Evolutionary conservation across 1,140 invertebrate genomes (phyloP).

Genomic region (Globodera rostochiensis): DNA sequence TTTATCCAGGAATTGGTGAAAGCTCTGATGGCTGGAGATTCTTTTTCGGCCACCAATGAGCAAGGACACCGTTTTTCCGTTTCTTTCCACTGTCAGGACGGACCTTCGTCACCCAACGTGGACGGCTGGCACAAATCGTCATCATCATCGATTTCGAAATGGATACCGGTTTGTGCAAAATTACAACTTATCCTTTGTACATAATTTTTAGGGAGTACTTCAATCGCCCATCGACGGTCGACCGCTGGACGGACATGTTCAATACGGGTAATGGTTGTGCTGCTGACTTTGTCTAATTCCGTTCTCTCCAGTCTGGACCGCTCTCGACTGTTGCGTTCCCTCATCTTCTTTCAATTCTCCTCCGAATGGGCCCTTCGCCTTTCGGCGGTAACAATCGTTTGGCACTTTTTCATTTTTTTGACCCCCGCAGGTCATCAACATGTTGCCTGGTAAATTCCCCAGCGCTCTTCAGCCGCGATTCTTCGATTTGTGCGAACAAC

Average conservation of each 20-base stretch:
- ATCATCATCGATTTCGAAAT: neutral
- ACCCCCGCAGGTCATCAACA: slow-evolving; percentile 27
- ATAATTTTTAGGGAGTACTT: slow-evolving; percentile 15
- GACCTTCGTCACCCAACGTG: too few relatives aligned
- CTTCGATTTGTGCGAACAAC: slow-evolving; percentile 45
- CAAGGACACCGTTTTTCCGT: slow-evolving; percentile 7
- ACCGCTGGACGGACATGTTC: slow-evolving; percentile 36
- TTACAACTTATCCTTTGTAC: neutral
- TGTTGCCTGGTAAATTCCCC: slow-evolving; percentile 40
- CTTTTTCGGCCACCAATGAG: slow-evolving; percentile 20
- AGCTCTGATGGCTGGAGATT: slow-evolving; percentile 17
- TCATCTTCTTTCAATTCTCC: slow-evolving; percentile 19
- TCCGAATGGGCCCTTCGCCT: slow-evolving; percentile 45
- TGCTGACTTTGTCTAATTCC: neutral
- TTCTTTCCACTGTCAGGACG: neutral
- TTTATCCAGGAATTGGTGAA: slow-evolving; percentile 30
- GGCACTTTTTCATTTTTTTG: neutral
- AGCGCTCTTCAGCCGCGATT: slow-evolving; percentile 33
- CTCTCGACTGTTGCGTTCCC: slow-evolving; percentile 32
- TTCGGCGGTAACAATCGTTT: slow-evolving; percentile 16
- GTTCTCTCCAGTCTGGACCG: slow-evolving; percentile 16
- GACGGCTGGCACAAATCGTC: neutral
- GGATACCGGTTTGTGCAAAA: neutral
- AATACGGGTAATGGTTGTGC: slow-evolving; percentile 31
- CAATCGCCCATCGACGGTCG: slow-evolving; percentile 41